Conservation (phyloP, 2,797 vertebrate species). For the Novumbra hubbsi region DNA sequence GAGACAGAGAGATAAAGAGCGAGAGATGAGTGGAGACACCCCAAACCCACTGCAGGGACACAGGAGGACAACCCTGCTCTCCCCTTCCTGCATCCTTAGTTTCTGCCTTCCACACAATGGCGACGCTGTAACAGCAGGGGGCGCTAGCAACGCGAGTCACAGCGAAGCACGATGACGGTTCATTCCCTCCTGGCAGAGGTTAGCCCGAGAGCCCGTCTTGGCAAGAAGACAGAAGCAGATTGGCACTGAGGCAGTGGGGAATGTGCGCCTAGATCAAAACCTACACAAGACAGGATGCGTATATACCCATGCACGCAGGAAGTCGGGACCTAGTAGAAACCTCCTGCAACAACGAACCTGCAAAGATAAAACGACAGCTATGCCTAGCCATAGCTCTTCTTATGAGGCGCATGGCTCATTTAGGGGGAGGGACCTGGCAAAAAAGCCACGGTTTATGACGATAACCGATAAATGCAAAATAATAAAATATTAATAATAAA, state of each 20-base stretch:
- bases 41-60: not conserved
- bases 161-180: constrained; percentile 19
- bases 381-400: not conserved
- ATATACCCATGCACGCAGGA: not conserved
- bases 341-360: not conserved
- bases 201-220: not conserved
- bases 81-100: constrained; percentile 23
- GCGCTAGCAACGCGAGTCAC: constrained; percentile 49
- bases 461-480: not conserved
- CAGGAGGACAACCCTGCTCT: constrained; percentile 19
- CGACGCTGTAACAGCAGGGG: constrained; percentile 55
- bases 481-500: constrained; percentile 12
- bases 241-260: not conserved
- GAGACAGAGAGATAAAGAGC: constrained; percentile 24
- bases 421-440: not conserved
- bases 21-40: constrained; percentile 26
- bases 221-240: not conserved
- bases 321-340: not conserved
- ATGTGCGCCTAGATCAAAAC: not conserved
- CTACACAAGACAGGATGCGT: not conserved
- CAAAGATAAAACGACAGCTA: not conserved
- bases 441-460: not conserved
- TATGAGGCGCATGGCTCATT: not conserved
- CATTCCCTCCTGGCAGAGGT: not conserved
- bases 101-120: constrained; percentile 35